phyloP scores from a whole-genome alignment of 2,113 vertebrate genomes.

The Thryonomys swinderianus region DNA sequence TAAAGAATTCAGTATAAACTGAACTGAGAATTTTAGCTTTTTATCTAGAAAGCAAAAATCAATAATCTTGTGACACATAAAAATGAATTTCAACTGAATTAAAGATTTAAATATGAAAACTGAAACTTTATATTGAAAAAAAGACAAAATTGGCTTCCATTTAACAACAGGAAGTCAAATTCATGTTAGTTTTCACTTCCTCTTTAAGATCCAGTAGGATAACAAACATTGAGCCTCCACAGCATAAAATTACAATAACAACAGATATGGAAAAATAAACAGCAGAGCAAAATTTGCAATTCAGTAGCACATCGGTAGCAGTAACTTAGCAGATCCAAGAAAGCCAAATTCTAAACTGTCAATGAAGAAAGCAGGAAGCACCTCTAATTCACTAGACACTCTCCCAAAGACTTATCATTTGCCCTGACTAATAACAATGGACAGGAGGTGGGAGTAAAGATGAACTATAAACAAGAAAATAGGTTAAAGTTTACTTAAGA shows the following conservation, averaged over 20 bases:
- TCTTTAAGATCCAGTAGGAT: constrained; percentile 10
- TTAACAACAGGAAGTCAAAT: neutral
- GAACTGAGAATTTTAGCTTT: neutral
- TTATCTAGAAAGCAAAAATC: constrained; percentile 40
- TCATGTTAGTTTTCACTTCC: neutral
- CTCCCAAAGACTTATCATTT: neutral
- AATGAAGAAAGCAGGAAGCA: neutral
- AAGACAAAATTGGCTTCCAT: neutral
- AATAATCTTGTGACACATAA: neutral
- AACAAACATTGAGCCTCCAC: neutral
- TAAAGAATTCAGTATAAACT: neutral
- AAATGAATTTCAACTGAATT: neutral
- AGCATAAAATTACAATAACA: constrained; percentile 6
- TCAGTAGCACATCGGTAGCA: neutral
- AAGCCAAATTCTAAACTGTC: constrained; percentile 21
- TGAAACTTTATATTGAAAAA: neutral
- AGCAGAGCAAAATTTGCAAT: neutral
- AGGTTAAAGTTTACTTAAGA: neutral
- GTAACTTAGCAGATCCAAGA: neutral
- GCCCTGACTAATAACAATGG: neutral
- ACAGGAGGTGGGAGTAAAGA: neutral
- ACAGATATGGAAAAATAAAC: neutral
- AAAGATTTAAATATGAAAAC: neutral
- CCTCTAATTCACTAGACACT: constrained; percentile 18
- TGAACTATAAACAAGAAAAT: neutral